Evolutionary conservation across 2,797 vertebrate genomes (phyloP), one percentile per base, ranked within the genome.

Genomic region (Manis crassicaudata): DNA sequence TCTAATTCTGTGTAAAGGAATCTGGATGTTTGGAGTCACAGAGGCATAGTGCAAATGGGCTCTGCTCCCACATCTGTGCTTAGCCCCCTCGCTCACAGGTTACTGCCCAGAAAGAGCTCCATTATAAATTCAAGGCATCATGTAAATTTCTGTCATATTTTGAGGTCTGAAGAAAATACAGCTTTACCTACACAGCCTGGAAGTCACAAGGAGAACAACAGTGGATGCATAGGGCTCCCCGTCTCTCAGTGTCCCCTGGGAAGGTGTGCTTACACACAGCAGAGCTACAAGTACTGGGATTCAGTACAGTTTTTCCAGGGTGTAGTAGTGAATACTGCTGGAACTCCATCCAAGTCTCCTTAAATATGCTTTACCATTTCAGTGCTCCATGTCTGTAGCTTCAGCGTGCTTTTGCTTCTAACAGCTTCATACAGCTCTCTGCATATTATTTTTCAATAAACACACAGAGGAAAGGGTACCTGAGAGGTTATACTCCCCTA

Each of bases 241-340:
- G 46, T 54, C 13, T 32, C 40, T 67, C 50, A 29, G 32, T 1
- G 1, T 62, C 25, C 27, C 83, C 1, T 21, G 3, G 50, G 20
- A 16, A 86, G 7, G 16, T 7, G 1, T 16, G 2, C 10, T 21
- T 75, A 37, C 1, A 29, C 2, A 4, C 54, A 12, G 3, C 13
- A 68, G 29, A 35, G 27, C 7, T n/a, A n/a, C 23, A 18, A 21
- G 21, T 37, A 7, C 25, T 21, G 14, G 5, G 17, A 2, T 29
- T 56, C 8, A 10, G 29, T 6, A 9, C 1, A 25, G 3, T n/a
- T 35, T 35, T 8, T 20, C 3, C 20, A 62, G 50, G 13, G 10
- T 13, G 1, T 4, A 0, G 1, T 35, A n/a, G 4, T 18, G 11
- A 27, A 56, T 13, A 7, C 3, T 18, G 0, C 21, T 6, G 52